Evolutionary conservation across 2,888 invertebrate species (phyloP).

Genomic region (Saturnia pavonia): DNA sequence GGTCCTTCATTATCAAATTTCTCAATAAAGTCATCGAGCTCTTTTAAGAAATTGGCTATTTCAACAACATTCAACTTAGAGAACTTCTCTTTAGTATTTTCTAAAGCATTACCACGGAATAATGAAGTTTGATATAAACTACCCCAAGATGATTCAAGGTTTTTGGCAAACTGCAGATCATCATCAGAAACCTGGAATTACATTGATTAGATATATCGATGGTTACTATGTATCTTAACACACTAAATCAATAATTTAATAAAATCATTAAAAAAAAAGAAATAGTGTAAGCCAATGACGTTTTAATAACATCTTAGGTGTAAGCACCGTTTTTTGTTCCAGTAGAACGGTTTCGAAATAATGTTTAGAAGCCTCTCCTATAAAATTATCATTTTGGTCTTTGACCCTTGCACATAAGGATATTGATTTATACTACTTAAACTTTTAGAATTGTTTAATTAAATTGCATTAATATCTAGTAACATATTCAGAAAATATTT

Average conservation of each 20-base stretch:
- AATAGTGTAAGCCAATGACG: no score
- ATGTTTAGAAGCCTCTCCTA: no score
- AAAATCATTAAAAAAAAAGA: no score
- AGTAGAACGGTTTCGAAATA: no score
- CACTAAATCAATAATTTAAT: no score
- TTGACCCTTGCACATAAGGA: no score
- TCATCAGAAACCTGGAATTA: conserved; percentile 69
- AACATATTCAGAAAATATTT: neutral
- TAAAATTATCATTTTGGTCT: no score
- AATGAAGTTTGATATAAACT: conserved; percentile 85
- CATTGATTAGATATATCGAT: neutral
- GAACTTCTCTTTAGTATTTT: conserved; percentile 93
- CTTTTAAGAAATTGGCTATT: conserved; percentile 85
- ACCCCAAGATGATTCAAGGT: conserved; percentile 86
- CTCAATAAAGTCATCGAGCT: conserved; percentile 85
- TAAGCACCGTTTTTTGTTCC: no score
- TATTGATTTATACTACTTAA: no score
- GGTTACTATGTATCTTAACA: no score
- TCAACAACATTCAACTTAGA: conserved; percentile 89
- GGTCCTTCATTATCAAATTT: conserved; percentile 90
- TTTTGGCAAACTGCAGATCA: conserved; percentile 81
- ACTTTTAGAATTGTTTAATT: neutral
- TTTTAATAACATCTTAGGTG: no score
- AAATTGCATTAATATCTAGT: neutral
- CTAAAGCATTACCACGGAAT: conserved; percentile 85